Percentiles rank a stretch among this genome's conserved stretches.
Evolutionary conservation across 2,113 vertebrate species (phyloP).

Genomic region (Dipodomys stephensi): DNA sequence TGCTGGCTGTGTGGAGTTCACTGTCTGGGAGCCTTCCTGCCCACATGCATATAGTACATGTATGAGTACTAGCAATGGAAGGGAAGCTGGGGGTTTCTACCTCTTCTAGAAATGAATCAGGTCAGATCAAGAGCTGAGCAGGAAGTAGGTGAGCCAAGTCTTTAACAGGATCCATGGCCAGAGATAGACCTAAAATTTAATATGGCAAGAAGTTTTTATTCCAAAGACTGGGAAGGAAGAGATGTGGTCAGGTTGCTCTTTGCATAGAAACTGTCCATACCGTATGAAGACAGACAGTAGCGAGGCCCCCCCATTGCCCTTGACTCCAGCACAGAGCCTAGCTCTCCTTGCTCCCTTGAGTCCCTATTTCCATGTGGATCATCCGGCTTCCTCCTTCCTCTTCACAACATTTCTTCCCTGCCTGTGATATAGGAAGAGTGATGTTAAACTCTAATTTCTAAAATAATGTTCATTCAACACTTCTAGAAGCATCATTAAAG

Average conservation of each 20-base stretch:
- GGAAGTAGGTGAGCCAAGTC: neutral
- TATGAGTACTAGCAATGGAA: neutral
- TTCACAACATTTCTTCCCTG: neutral
- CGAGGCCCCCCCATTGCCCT: neutral
- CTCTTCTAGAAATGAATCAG: neutral
- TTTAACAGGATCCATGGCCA: neutral
- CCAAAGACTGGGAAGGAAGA: neutral
- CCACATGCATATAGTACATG: neutral
- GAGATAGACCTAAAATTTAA: neutral
- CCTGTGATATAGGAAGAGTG: neutral
- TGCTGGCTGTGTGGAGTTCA: too few species aligned
- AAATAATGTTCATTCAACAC: neutral
- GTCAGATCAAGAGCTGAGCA: too few species aligned
- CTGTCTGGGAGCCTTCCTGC: neutral
- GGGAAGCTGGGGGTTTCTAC: neutral
- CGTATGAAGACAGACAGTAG: neutral
- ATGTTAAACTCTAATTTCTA: neutral
- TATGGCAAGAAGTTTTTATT: neutral
- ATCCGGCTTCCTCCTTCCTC: fast-evolving
- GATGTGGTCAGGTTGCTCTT: neutral
- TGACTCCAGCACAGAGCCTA: neutral
- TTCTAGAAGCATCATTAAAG: slow-evolving; percentile 19
- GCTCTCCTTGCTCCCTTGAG: neutral
- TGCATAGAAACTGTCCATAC: neutral
- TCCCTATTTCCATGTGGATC: neutral